Evolutionary conservation across 92 coral and sea anemone species (phyloP).

Genomic region (Actinostola sp.): DNA sequence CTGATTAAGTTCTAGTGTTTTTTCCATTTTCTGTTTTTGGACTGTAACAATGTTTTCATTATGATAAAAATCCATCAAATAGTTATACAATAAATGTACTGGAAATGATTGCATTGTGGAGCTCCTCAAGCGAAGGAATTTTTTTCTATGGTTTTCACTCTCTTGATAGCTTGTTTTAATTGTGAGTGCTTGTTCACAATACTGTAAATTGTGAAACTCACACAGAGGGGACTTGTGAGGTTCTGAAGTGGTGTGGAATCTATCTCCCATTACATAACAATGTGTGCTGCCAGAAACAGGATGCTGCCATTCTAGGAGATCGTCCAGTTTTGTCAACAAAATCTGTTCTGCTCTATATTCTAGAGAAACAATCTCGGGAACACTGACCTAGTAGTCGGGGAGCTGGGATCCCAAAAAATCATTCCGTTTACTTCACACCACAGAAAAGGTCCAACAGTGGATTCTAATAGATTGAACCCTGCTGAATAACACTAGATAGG

Average conservation of each 20-base stretch:
- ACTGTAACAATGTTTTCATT: background rate
- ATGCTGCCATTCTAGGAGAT: background rate
- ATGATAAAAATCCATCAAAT: conserved; percentile 28
- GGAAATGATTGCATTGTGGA: conserved; percentile 42
- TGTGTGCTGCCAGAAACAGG: background rate
- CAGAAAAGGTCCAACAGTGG: too few species aligned
- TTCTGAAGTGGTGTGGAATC: conserved; percentile 41
- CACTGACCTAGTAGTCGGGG: conserved; percentile 43
- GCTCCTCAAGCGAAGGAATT: conserved; percentile 33
- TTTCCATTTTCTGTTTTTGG: too few species aligned
- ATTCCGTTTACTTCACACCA: too few species aligned
- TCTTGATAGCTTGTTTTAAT: conserved; percentile 54
- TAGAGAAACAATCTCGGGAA: conserved; percentile 35
- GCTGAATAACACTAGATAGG: too few species aligned
- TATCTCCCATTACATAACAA: background rate
- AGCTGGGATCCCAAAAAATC: too few species aligned
- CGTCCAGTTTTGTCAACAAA: background rate
- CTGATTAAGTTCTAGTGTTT: too few species aligned
- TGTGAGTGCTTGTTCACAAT: conserved; percentile 30
- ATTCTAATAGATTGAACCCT: too few species aligned
- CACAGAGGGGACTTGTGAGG: conserved; percentile 57
- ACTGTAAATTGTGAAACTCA: conserved; percentile 28
- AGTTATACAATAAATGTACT: conserved; percentile 37
- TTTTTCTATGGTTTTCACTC: conserved; percentile 50
- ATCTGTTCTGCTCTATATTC: conserved; percentile 16